Evolutionary conservation across 64 coral and sea anemone genomes (phyloP).

Genomic region (Platygyra sinensis): DNA sequence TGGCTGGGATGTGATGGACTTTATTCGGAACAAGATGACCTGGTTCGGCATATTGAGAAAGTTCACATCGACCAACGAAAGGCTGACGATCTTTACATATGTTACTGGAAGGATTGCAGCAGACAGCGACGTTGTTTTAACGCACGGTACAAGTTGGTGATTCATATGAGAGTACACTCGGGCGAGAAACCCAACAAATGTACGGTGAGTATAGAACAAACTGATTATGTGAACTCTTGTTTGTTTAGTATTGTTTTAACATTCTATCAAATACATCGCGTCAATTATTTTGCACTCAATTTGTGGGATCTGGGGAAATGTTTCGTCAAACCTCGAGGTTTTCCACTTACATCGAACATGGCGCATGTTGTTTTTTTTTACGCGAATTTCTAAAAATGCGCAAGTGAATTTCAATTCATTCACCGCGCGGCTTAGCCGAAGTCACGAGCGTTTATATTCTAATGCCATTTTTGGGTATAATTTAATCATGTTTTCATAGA

Average conservation of each 20-base stretch:
- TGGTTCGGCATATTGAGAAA: constrained; percentile 98
- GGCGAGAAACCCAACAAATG: constrained; percentile 98
- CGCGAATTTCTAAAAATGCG: background rate
- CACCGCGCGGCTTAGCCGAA: background rate
- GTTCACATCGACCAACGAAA: constrained; percentile 99
- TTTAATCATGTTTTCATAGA: constrained; percentile 37
- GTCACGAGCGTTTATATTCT: constrained; percentile 15
- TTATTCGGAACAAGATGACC: constrained; percentile 92
- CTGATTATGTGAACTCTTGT: constrained; percentile 23
- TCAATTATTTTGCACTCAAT: constrained; percentile 49
- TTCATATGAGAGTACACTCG: constrained; percentile 98
- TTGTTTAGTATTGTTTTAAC: constrained; percentile 61
- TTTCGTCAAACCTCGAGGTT: background rate
- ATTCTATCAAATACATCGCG: constrained; percentile 45
- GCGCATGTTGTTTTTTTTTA: background rate
- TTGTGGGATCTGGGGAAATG: constrained; percentile 1
- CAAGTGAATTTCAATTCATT: background rate
- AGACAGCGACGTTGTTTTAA: constrained; percentile 91
- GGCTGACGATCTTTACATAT: constrained; percentile 96
- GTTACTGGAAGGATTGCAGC: constrained; percentile 93
- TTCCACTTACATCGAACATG: background rate
- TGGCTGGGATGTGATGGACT: constrained; percentile 83
- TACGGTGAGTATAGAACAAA: constrained; percentile 78
- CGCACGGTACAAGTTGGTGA: constrained; percentile 95
- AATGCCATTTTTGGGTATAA: constrained; percentile 33